Conservation (phyloP, 2,888 invertebrate species). For the Pheosia gnoma region DNA sequence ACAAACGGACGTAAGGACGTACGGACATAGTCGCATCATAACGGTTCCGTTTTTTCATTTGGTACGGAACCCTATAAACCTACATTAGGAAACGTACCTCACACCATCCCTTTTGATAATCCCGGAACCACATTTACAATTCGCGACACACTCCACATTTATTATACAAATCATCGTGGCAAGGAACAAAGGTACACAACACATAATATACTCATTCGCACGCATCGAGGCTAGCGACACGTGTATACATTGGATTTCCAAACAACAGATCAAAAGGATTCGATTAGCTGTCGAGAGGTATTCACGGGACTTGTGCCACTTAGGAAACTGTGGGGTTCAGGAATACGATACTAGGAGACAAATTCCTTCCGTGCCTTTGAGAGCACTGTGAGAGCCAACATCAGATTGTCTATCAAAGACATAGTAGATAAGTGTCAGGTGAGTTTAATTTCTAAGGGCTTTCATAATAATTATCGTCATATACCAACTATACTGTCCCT, state of each 20-base stretch:
- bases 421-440: no score
- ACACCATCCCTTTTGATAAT: background rate
- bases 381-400: background rate
- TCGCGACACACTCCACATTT: background rate
- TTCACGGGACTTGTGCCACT: background rate
- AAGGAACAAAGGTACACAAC: background rate
- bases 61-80: no score
- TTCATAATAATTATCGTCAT: no score
- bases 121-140: background rate
- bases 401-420: no score
- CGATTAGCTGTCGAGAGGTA: background rate
- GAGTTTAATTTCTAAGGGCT: no score
- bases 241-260: background rate
- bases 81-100: no score
- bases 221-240: background rate
- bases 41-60: no score
- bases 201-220: background rate
- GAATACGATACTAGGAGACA: slow-evolving; percentile 1
- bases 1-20: no score
- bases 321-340: background rate
- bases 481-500: no score
- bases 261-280: slow-evolving; percentile 1
- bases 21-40: no score
- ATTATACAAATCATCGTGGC: background rate
- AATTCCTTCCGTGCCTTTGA: background rate